Conservation (phyloP, 2,888 invertebrate species). For the Brenthis hecate region DNA sequence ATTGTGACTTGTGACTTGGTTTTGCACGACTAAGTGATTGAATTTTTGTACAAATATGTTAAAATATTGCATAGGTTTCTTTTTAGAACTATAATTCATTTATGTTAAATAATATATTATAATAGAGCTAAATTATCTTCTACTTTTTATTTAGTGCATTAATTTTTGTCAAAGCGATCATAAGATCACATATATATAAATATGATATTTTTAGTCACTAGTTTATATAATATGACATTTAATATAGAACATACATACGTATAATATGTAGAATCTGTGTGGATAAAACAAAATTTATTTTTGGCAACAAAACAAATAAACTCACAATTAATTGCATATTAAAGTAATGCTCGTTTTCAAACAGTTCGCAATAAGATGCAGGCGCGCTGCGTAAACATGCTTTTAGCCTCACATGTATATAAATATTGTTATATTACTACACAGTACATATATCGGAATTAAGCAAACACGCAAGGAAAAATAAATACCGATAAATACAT, state of each 20-base stretch:
- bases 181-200: no score
- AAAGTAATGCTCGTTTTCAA: neutral
- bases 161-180: no score
- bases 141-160: no score
- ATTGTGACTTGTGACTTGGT: conserved; percentile 19
- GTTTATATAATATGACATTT: no score
- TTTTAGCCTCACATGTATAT: conserved; percentile 12
- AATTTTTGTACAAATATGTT: conserved; percentile 7
- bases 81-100: neutral
- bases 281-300: neutral
- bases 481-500: neutral
- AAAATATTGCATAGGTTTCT: neutral
- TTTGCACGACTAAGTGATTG: conserved; percentile 17
- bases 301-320: conserved; percentile 7
- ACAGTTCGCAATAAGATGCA: conserved; percentile 15
- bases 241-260: neutral
- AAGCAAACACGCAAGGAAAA: conserved; percentile 22
- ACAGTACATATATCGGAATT: conserved; percentile 8
- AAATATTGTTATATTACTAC: conserved; percentile 27
- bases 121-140: no score
- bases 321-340: neutral
- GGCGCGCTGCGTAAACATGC: conserved; percentile 17
- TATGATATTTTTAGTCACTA: no score
- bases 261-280: neutral
- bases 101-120: no score